Percentiles rank a stretch among this genome's conserved stretches.
Evolutionary conservation across 1,140 invertebrate species (phyloP).

Genomic region (Megalopta genalis): DNA sequence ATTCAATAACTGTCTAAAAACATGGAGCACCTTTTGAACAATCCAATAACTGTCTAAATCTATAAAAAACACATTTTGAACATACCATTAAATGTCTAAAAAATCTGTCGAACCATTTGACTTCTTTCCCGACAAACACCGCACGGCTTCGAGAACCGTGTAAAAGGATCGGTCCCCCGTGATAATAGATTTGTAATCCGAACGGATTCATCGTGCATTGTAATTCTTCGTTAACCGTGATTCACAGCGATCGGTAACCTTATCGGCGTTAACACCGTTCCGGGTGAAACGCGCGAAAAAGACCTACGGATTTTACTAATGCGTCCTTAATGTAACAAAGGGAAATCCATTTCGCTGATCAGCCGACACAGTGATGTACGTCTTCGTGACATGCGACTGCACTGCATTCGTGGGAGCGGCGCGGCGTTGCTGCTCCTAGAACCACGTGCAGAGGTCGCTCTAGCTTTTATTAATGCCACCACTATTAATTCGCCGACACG

Average conservation of each 20-base stretch:
- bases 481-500: constrained; percentile 5
- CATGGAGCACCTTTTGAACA: too few relatives aligned
- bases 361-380: constrained; percentile 42
- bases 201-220: neutral
- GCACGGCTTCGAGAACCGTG: too few relatives aligned
- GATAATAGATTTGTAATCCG: neutral
- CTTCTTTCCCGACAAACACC: too few relatives aligned
- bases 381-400: constrained; percentile 51
- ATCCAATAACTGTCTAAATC: too few relatives aligned
- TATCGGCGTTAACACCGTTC: constrained; percentile 6
- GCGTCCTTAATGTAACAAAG: constrained; percentile 55
- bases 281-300: constrained; percentile 14
- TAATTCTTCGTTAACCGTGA: constrained; percentile 48
- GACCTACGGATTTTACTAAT: constrained; percentile 47
- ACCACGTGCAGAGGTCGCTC: neutral
- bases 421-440: neutral
- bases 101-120: too few relatives aligned
- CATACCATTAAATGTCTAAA: too few relatives aligned
- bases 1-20: too few relatives aligned
- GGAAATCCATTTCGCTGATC: constrained; percentile 52
- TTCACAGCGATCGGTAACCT: constrained; percentile 48
- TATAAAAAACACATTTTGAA: too few relatives aligned
- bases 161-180: neutral
- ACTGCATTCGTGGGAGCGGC: constrained; percentile 47
- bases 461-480: too few relatives aligned